Conservation (phyloP, 2,113 vertebrate species). For the Cyanoderma ruficeps region DNA sequence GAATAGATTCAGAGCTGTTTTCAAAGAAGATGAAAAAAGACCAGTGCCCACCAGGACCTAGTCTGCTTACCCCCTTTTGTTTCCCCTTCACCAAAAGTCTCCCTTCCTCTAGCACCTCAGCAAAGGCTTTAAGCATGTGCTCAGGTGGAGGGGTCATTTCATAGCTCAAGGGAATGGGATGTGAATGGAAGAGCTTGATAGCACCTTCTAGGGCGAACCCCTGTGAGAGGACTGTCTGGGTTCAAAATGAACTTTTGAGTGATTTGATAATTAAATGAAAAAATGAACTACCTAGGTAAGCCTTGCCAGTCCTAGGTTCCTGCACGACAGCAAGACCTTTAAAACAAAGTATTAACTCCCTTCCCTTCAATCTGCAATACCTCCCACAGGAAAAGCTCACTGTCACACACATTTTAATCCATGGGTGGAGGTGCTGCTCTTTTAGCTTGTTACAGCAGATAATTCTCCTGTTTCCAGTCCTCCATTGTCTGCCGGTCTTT, state of each 20-base stretch:
- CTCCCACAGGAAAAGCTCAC: not conserved
- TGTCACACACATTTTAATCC: not conserved
- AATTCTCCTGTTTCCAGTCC: not conserved
- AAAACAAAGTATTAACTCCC: not conserved
- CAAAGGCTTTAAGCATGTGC: not conserved
- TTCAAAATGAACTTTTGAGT: not conserved
- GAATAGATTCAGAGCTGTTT: not conserved
- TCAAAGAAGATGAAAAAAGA: not conserved
- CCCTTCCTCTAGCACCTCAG: not conserved
- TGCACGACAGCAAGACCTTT: not conserved
- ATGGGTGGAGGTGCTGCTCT: not conserved
- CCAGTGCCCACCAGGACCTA: not conserved
- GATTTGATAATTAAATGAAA: not conserved
- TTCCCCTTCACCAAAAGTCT: not conserved
- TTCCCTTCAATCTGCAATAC: not conserved
- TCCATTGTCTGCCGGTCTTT: not conserved
- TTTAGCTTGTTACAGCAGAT: not conserved
- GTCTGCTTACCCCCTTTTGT: not conserved
- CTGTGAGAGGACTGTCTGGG: not conserved
- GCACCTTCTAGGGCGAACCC: not conserved
- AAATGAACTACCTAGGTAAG: not conserved
- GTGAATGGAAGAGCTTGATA: not conserved
- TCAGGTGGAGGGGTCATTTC: not conserved
- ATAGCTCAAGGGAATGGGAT: accelerated
- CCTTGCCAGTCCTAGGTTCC: not conserved